Evolutionary conservation across 2,797 vertebrate genomes (phyloP).

Genomic region (Varecia variegata): DNA sequence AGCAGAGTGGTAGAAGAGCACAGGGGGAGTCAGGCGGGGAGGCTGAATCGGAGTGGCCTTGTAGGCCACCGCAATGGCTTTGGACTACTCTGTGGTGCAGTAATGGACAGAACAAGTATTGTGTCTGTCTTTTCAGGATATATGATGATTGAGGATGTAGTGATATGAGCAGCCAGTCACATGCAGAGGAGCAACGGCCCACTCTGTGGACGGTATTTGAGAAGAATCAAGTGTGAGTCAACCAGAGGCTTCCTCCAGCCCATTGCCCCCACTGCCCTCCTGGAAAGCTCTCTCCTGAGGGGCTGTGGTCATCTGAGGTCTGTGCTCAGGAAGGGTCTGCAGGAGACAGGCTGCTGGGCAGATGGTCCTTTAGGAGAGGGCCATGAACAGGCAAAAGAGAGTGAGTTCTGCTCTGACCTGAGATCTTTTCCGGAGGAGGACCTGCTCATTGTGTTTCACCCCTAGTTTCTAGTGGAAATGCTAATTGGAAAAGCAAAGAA

Average conservation of each 20-base stretch:
- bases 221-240: neutral
- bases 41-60: neutral
- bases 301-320: neutral
- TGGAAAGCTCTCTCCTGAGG: neutral
- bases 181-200: too few species aligned
- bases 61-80: neutral
- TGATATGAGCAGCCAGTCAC: rapidly evolving
- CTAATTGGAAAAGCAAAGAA: neutral
- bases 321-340: neutral
- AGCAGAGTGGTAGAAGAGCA: neutral
- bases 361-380: neutral
- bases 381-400: neutral
- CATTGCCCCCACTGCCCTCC: neutral
- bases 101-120: neutral
- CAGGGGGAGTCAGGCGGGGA: neutral
- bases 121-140: neutral
- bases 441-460: too few species aligned
- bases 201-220: neutral
- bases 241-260: neutral
- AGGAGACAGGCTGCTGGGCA: neutral
- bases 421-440: neutral
- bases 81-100: neutral
- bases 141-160: neutral
- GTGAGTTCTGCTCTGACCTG: neutral
- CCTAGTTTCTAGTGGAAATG: neutral